Evolutionary conservation across 2,797 vertebrate species (phyloP), one percentile per base, ranked within the genome.

Genomic region (Ctenosaura bakeri): DNA sequence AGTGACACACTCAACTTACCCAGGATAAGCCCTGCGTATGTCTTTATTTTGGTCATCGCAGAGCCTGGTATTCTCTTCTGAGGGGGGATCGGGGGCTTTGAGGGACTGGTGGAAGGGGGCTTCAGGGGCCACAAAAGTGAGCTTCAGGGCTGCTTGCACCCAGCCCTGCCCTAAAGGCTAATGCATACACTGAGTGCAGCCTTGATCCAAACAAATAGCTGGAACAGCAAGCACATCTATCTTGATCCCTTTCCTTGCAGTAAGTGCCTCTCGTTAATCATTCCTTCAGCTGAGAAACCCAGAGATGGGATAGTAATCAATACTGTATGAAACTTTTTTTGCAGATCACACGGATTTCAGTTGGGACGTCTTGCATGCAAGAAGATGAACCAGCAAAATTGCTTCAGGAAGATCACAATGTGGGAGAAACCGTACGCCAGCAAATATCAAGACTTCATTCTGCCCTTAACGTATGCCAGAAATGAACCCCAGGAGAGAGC

Each of bases 241-340:
- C 83, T 86, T 76, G 56, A 88, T 42, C 74, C 29, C 22, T 79
- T 46, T 64, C 26, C 64, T 92, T 74, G 35, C 73, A 56, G 54
- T 1, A 73, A 50, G 6, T 32, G 89, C 69, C 35, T 69, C n/a
- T 74, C 88, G 86, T 80, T 59, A 83, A 87, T 35, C 91, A 74
- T 38, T 90, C 59, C 77, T 88, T 59, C 56, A 66, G 66, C 79
- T 83, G 22, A 66, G 50, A 89, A 32, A 56, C 77, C 18, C 76
- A 89, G 38, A 89, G 94, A 85, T 81, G 88, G 24, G 12, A 22
- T 46, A 73, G 38, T 86, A 87, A 86, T 50, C 66, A 59, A 89
- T 82, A 90, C 42, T 69, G 0, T 10, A 26, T 85, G 56, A 10
- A 84, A 81, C 62, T 76, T 88, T n/a, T n/a, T 69, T 62, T 81